Percentiles rank a stretch among this genome's conserved stretches.
Conservation (phyloP, 2,797 vertebrate species). For the Gymnocypris eckloni region DNA sequence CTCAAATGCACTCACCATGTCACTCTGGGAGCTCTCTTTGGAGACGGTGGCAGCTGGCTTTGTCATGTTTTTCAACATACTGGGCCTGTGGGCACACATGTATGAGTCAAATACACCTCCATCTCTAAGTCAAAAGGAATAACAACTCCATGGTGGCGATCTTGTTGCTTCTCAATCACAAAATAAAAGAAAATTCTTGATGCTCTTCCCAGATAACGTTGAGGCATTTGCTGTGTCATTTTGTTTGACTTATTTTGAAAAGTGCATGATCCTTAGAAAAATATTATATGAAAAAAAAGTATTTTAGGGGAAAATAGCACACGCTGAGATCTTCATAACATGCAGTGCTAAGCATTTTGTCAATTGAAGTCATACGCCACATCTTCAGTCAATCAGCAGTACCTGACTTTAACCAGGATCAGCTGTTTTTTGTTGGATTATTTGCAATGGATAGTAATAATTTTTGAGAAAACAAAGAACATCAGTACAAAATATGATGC, state of each 20-base stretch:
- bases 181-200: constrained; percentile 21
- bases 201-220: constrained; percentile 6
- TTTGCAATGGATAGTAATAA: constrained; percentile 37
- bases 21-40: constrained; percentile 63
- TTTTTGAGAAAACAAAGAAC: constrained; percentile 28
- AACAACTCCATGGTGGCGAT: background rate
- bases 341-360: background rate
- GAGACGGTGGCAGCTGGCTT: constrained; percentile 69
- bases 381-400: constrained; percentile 43
- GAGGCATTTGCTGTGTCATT: constrained; percentile 29
- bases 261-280: background rate
- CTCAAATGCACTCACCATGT: constrained; percentile 59
- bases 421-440: constrained; percentile 41
- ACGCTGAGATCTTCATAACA: background rate
- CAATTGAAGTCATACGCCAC: constrained; percentile 30
- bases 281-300: no score
- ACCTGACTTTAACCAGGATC: constrained; percentile 48
- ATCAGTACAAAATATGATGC: constrained; percentile 57
- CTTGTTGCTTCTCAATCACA: background rate
- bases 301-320: background rate
- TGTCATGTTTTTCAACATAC: constrained; percentile 68
- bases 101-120: constrained; percentile 35
- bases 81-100: constrained; percentile 51
- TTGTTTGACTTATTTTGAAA: background rate
- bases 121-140: background rate